These are phyloP conservation scores for Dastarcus helophoroides DNA, from an alignment of 2,888 invertebrate genomes.

Conservation along the genomic window DNA sequence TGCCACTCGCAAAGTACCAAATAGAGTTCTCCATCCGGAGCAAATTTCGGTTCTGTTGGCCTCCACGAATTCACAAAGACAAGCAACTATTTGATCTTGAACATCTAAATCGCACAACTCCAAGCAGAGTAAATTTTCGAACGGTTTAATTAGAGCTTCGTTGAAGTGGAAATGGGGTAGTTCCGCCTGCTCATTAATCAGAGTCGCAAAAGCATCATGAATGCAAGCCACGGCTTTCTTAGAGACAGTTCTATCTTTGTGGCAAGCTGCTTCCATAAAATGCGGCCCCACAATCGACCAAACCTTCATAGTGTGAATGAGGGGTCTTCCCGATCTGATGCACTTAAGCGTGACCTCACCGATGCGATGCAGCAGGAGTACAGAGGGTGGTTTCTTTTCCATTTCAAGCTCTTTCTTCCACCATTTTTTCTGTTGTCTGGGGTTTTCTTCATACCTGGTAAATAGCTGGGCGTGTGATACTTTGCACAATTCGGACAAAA, in stretches of 20 bases:
- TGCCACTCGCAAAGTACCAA: constrained; percentile 85
- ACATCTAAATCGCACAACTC: constrained; percentile 90
- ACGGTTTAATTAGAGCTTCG: constrained; percentile 87
- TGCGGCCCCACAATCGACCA: constrained; percentile 91
- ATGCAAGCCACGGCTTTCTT: constrained; percentile 87
- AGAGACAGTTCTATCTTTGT: constrained; percentile 77
- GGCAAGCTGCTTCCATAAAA: constrained; percentile 91
- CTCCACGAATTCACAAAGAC: constrained; percentile 92
- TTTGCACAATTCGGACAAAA: constrained; percentile 68
- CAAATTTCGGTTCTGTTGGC: constrained; percentile 86
- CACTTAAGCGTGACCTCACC: constrained; percentile 83
- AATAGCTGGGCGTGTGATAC: constrained; percentile 69
- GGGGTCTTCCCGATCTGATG: constrained; percentile 72
- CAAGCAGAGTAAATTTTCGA: constrained; percentile 85
- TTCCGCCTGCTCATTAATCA: constrained; percentile 79
- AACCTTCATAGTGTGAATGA: constrained; percentile 82
- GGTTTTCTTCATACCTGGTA: constrained; percentile 34
- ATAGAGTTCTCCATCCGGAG: constrained; percentile 92
- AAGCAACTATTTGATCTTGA: constrained; percentile 86
- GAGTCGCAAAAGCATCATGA: constrained; percentile 80
- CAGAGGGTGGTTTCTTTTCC: constrained; percentile 40
- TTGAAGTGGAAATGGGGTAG: constrained; percentile 91
- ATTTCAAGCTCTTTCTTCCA: constrained; percentile 34
- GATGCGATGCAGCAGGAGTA: constrained; percentile 64
- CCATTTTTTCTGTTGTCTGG: constrained; percentile 38